Base-by-base conservation (phyloP, 2,888 invertebrate genomes). In the Drepana falcataria region DNA sequence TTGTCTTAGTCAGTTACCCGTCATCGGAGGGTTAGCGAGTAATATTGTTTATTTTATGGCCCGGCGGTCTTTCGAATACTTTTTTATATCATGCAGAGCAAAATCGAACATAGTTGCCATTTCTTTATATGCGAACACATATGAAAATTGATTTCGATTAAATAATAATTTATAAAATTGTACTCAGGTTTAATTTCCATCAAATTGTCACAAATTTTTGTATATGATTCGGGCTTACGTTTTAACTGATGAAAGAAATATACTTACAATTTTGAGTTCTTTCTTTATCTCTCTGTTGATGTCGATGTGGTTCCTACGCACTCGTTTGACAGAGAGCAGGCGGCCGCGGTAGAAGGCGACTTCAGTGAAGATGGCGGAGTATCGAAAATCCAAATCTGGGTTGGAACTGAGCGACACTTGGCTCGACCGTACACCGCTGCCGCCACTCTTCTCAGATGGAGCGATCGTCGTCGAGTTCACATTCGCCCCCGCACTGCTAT, bases 361-460 rank as follows among this genome's bases (percentile, higher is more conserved):
- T 73, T 96, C 96, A 0, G 98, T 97, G 83, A 96, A 98, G 69
- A 97, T 96, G 65, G 96, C 96, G 0, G 96, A 96, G 81, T 96
- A 97, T 35, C 97, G 94, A 78, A 96, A 96, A 85, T 98, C 98
- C 3, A 96, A 93, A 79, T 97, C 97, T 0, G 96, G 96, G 84
- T 97, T 97, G n/a, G 97, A 98, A 74, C 96, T 96, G 59, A 98
- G 91, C 0, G 97, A 98, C 52, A 97, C 95, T 85, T 97, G 97
- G 81, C 97, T 97, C 59, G 96, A 96, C 49, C 96, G 92, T 53
- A 95, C 94, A 1, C 82, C 81, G 59, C 87, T 85, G 40, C 85
- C 77, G 2, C 72, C 81, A 41, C 73, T 78, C 71, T 88, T 87
- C 69, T 87, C 87, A 7, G 67, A 61, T 56, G 64, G 63, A 2